Conservation (phyloP, 2,888 invertebrate species). For the Nephrotoma appendiculata region DNA sequence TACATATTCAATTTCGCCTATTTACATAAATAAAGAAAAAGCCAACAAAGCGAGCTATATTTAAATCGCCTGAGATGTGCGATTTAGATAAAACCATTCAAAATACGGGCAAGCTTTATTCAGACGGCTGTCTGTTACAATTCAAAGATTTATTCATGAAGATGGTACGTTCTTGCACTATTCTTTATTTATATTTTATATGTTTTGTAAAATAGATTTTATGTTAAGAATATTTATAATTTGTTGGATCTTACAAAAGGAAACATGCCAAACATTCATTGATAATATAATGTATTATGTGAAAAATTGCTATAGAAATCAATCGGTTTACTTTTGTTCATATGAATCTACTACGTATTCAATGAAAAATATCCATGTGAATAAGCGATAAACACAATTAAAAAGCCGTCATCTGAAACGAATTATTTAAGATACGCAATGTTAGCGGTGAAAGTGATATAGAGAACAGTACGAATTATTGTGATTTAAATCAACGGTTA, state of each 20-base stretch:
- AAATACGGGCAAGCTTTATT: neutral
- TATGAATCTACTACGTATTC: neutral
- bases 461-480: neutral
- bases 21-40: neutral
- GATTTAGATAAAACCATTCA: neutral
- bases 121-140: neutral
- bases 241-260: neutral
- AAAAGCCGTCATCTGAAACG: neutral
- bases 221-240: neutral
- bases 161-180: neutral
- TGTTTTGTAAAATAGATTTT: neutral
- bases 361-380: neutral
- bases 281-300: neutral
- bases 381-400: neutral
- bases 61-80: neutral
- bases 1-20: neutral
- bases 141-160: neutral
- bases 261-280: neutral
- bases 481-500: neutral
- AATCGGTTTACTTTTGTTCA: neutral
- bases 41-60: neutral
- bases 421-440: neutral
- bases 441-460: neutral
- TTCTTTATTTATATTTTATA: neutral
- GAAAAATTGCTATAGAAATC: neutral